A percentile compares a stretch with the other conserved stretches of the same genome.
These are phyloP conservation scores for Venustaconcha ellipsiformis DNA, from an alignment of 1,140 invertebrate genomes.

Conservation along the genomic window DNA sequence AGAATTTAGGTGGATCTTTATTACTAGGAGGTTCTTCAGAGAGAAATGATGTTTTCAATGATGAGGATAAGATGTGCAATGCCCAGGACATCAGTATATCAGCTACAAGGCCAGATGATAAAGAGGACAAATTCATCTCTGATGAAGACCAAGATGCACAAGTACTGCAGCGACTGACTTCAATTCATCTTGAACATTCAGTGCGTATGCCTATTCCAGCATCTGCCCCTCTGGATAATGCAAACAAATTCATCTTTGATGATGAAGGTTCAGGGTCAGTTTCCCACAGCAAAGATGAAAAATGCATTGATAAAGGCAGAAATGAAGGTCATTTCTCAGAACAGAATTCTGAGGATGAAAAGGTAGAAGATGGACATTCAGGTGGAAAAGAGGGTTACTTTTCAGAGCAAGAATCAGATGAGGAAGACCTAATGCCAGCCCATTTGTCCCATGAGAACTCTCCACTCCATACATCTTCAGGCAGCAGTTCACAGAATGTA, in stretches of 20 bases:
- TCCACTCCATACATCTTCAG: too few species aligned
- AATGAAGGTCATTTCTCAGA: constrained; percentile 15
- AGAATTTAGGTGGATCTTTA: too few species aligned
- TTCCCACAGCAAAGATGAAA: too few species aligned
- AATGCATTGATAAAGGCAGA: background rate
- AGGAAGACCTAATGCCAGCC: too few species aligned
- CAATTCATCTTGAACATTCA: constrained; percentile 18
- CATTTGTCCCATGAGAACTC: too few species aligned
- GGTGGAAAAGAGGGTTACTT: too few species aligned
- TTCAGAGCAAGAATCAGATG: too few species aligned
- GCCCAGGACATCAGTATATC: background rate
- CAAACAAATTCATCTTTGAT: too few species aligned
- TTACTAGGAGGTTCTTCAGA: background rate
- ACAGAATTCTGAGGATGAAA: constrained; percentile 19
- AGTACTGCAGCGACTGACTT: constrained; percentile 8
- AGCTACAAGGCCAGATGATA: background rate
- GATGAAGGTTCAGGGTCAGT: too few species aligned
- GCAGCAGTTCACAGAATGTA: too few species aligned
- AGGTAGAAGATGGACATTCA: background rate
- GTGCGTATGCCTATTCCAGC: background rate
- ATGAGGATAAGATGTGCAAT: background rate
- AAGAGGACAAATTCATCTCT: constrained; percentile 12
- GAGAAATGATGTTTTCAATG: constrained; percentile 5
- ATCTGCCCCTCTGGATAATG: background rate
- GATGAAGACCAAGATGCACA: constrained; percentile 23